phyloP scores from a whole-genome alignment of 2,888 invertebrate species.

The Chymomyza caudatula region DNA sequence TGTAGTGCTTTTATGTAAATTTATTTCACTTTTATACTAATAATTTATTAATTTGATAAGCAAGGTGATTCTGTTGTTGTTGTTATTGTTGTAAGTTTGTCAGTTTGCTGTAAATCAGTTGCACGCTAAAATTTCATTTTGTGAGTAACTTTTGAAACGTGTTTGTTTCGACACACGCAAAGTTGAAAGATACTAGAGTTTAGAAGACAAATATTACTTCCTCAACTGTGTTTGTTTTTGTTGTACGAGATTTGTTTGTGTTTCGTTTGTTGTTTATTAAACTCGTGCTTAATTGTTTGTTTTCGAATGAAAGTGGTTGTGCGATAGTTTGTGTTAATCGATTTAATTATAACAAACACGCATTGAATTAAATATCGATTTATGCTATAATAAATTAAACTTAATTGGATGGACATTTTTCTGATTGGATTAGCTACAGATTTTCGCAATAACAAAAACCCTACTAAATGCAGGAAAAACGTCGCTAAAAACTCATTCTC shows the following conservation, averaged over 20 bases:
- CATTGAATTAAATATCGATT: background rate
- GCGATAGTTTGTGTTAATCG: no score
- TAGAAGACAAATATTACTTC: background rate
- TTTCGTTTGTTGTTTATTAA: background rate
- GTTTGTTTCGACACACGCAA: background rate
- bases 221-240: background rate
- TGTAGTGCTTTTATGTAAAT: conserved; percentile 20
- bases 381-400: background rate
- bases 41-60: conserved; percentile 1
- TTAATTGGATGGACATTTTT: background rate
- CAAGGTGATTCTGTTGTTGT: conserved; percentile 7
- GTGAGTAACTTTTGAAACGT: background rate
- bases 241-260: no score
- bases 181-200: background rate
- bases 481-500: no score
- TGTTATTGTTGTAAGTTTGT: background rate
- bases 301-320: background rate
- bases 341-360: background rate
- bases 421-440: no score
- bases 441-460: no score
- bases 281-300: background rate
- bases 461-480: no score
- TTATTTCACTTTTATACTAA: conserved; percentile 1
- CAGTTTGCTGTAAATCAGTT: background rate
- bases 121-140: no score